These are phyloP conservation scores for Rhinichthys klamathensis DNA, from an alignment of 2,113 vertebrate genomes.

Conservation along the genomic window DNA sequence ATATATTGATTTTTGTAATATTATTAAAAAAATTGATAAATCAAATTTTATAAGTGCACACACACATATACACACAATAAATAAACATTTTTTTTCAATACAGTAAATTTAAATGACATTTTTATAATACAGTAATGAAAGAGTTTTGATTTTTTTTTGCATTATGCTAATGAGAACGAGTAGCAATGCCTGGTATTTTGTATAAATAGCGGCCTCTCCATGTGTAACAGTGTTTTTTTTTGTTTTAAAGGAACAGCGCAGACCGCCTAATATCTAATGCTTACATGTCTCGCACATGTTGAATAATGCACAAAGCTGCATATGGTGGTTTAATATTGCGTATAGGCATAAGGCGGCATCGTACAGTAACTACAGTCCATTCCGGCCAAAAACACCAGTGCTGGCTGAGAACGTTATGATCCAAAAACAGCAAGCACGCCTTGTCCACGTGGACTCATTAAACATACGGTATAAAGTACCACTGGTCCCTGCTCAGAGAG, in stretches of 20 bases:
- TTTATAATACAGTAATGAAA: background rate
- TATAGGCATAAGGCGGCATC: conserved; percentile 24
- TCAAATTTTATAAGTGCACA: too few species aligned
- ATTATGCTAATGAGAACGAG: background rate
- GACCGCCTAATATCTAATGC: conserved; percentile 44
- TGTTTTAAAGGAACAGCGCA: conserved; percentile 11
- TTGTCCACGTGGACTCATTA: background rate
- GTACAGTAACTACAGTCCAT: background rate
- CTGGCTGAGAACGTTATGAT: background rate
- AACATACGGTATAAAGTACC: background rate
- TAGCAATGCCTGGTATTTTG: background rate
- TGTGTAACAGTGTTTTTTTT: background rate
- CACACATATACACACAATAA: too few species aligned
- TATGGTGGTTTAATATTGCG: conserved; percentile 51
- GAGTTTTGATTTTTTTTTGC: background rate
- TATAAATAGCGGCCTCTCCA: background rate
- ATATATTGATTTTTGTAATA: too few species aligned
- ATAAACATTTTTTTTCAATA: too few species aligned
- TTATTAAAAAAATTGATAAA: too few species aligned
- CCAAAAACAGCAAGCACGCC: conserved; percentile 18
- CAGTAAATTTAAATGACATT: background rate
- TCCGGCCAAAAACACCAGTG: background rate
- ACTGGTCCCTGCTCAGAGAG: conserved; percentile 25
- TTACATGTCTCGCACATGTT: conserved; percentile 42
- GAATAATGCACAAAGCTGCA: conserved; percentile 50